A percentile compares a stretch with the other conserved stretches of the same genome.
phyloP scores from a whole-genome alignment of 1,140 invertebrate species.

The Homalodisca vitripennis region DNA sequence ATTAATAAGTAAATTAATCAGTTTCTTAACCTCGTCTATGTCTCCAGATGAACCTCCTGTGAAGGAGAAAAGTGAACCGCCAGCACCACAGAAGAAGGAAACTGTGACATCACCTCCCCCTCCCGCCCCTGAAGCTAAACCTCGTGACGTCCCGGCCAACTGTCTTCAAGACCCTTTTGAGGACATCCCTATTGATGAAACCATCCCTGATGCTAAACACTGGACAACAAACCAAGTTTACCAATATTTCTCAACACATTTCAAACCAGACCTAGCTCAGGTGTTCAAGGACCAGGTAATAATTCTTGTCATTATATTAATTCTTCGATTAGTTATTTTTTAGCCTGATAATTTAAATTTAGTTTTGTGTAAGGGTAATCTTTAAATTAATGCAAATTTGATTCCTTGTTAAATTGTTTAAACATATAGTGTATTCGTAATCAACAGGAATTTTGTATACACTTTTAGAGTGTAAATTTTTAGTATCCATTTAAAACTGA shows the following conservation, averaged over 20 bases:
- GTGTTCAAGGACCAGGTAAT: slow-evolving; percentile 78
- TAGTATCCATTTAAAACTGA: too few species aligned
- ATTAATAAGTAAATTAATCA: too few species aligned
- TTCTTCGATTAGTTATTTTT: too few species aligned
- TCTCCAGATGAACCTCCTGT: neutral
- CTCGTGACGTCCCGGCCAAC: slow-evolving; percentile 3
- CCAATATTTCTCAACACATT: slow-evolving; percentile 71
- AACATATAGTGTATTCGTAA: too few species aligned
- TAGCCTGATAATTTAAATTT: too few species aligned
- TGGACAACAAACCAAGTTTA: slow-evolving; percentile 82
- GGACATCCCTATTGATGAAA: slow-evolving; percentile 55
- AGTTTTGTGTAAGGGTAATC: too few species aligned
- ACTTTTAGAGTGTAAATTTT: too few species aligned
- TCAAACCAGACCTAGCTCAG: slow-evolving; percentile 68
- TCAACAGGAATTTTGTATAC: too few species aligned
- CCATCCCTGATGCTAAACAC: slow-evolving; percentile 72
- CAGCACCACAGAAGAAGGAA: neutral
- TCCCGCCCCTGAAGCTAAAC: neutral
- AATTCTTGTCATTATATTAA: too few species aligned
- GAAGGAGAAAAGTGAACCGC: neutral
- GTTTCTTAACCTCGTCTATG: neutral
- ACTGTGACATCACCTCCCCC: neutral
- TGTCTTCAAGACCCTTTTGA: slow-evolving; percentile 32
- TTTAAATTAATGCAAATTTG: too few species aligned
- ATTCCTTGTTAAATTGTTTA: too few species aligned